phyloP scores from a whole-genome alignment of 2,113 vertebrate genomes.

The Elachura formosa region DNA sequence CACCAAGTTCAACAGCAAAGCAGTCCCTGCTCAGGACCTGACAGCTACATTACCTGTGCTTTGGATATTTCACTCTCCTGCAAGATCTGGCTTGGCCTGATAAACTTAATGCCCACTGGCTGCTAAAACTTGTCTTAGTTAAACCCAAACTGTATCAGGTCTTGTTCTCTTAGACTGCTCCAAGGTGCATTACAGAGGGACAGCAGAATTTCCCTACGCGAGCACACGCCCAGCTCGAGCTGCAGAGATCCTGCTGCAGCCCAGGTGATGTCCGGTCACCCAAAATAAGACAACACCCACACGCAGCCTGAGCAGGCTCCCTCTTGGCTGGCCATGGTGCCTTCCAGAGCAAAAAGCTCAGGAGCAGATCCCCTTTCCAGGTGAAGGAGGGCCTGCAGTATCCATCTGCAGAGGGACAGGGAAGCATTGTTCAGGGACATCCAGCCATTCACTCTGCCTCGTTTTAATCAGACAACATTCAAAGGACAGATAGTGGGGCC shows the following conservation, averaged over 20 bases:
- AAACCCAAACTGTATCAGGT: neutral
- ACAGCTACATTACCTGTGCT: rapidly evolving
- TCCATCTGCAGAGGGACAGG: neutral
- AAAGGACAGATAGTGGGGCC: neutral
- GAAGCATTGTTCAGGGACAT: neutral
- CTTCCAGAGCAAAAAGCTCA: neutral
- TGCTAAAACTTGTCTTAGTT: neutral
- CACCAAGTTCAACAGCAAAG: neutral
- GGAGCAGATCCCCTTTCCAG: neutral
- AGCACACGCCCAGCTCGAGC: rapidly evolving
- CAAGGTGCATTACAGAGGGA: rapidly evolving
- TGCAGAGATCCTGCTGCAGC: neutral
- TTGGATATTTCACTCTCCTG: neutral
- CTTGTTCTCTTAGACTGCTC: neutral
- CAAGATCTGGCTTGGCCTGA: neutral
- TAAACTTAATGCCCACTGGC: rapidly evolving
- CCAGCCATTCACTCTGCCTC: neutral
- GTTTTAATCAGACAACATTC: neutral
- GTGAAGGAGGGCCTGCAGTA: rapidly evolving
- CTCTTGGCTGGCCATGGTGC: neutral
- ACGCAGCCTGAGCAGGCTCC: neutral
- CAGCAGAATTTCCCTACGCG: neutral
- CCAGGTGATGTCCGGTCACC: rapidly evolving
- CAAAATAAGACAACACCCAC: neutral
- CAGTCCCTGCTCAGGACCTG: neutral